Percentiles rank a stretch among this genome's conserved stretches.
phyloP scores from a whole-genome alignment of 2,113 vertebrate genomes.

The Oryzias javanicus region DNA sequence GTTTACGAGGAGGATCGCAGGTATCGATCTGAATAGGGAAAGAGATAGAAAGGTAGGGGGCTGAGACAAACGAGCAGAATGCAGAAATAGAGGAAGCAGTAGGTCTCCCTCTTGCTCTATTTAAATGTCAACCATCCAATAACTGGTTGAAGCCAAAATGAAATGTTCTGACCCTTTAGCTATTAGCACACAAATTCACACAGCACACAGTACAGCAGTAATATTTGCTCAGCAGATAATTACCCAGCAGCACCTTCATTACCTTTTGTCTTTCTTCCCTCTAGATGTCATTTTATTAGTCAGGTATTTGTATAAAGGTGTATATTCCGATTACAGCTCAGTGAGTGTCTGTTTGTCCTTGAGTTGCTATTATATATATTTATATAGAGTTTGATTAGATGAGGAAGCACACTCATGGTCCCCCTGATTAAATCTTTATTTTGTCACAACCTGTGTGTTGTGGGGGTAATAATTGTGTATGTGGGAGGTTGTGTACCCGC shows the following conservation, averaged over 20 bases:
- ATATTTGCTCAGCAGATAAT: conserved; percentile 51
- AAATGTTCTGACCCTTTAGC: conserved; percentile 56
- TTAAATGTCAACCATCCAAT: conserved; percentile 71
- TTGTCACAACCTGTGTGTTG: conserved; percentile 44
- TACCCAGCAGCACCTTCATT: conserved; percentile 26
- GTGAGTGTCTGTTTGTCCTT: conserved; percentile 45
- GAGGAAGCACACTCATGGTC: conserved; percentile 13
- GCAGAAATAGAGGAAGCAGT: conserved; percentile 18
- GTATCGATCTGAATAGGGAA: conserved; percentile 56
- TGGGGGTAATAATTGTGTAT: conserved; percentile 38
- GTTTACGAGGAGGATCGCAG: conserved; percentile 63
- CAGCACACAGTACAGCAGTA: conserved; percentile 29
- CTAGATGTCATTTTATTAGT: conserved; percentile 39
- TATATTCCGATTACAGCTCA: conserved; percentile 21
- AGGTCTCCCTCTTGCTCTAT: conserved; percentile 40
- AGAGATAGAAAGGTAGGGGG: conserved; percentile 26
- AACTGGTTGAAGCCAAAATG: conserved; percentile 58
- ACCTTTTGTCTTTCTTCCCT: conserved; percentile 1
- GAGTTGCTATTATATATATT: neutral
- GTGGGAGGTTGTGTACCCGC: conserved; percentile 5
- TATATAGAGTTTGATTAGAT: conserved; percentile 36
- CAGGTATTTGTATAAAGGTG: conserved; percentile 44
- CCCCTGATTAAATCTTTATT: conserved; percentile 62
- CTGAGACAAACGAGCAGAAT: conserved; percentile 23
- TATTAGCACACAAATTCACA: conserved; percentile 34